A percentile compares a stretch with the other conserved stretches of the same genome.
These are phyloP conservation scores for Neotoma lepida DNA, from an alignment of 2,113 vertebrate species.

Conservation along the genomic window DNA sequence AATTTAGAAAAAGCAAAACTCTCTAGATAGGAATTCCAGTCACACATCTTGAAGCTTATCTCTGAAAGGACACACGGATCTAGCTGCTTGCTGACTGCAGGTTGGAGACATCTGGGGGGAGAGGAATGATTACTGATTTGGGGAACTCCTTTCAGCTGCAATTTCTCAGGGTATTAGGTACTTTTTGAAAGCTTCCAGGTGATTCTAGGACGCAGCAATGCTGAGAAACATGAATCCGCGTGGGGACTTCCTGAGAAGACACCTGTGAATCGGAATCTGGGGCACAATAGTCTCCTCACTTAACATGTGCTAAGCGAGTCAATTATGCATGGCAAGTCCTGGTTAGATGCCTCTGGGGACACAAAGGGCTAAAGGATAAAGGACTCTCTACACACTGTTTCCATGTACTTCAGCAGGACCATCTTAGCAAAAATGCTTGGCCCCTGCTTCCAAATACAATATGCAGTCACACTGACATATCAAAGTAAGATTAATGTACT, in stretches of 20 bases:
- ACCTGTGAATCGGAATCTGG: background rate
- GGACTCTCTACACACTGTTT: background rate
- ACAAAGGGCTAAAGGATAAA: conserved; percentile 16
- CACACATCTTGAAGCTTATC: background rate
- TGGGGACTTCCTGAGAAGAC: background rate
- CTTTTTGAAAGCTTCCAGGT: conserved; percentile 32
- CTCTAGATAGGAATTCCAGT: background rate
- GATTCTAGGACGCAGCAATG: background rate
- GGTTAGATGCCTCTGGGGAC: conserved; percentile 9
- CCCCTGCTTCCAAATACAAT: conserved; percentile 1
- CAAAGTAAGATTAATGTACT: background rate
- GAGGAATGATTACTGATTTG: background rate
- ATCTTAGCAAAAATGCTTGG: conserved; percentile 27
- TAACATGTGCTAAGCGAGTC: background rate
- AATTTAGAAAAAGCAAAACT: conserved; percentile 42
- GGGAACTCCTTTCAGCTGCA: background rate
- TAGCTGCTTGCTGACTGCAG: background rate
- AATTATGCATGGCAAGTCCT: background rate
- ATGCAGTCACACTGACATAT: background rate
- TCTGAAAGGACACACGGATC: background rate
- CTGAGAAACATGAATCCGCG: background rate
- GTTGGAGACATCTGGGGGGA: background rate
- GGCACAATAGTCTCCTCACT: background rate
- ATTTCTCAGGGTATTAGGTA: background rate
- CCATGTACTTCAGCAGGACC: background rate